Evolutionary conservation across 2,113 vertebrate genomes (phyloP), one percentile per base, ranked within the genome.

Genomic region (Corapipo altera): DNA sequence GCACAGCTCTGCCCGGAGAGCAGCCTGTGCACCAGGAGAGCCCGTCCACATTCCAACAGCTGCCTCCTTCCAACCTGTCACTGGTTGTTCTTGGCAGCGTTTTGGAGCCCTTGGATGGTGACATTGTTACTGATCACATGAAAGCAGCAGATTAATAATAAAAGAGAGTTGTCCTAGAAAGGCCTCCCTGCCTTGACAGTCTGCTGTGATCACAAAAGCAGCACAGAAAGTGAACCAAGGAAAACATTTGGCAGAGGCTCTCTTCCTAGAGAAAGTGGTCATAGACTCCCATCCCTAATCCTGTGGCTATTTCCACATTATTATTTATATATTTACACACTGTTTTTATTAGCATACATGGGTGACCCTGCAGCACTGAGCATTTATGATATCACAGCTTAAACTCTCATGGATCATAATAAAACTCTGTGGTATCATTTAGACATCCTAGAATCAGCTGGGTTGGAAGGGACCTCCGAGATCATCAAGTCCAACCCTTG

Each of bases 71-170:
- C 44, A 67, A 9, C 35, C 80, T 78, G 43, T 35, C 37, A 15
- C 1, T 33, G 75, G 35, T 80, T 54, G 32, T 55, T 93, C 55
- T 19, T 67, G 83, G 80, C 77, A 78, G 52, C 5, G 0, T 52
- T 91, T 82, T 86, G 48, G 70, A 65, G 82, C 72, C 1, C 1
- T 13, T 4, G 20, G 73, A 5, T 43, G 71, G 72, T 88, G 89
- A 55, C 10, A 9, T 48, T 54, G 23, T 73, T 64, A n/a, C 27
- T 59, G 73, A 69, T 79, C 62, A 73, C 0, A 1, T 67, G 87
- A n/a, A 72, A 88, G 32, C 41, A 85, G 4, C 28, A 39, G 61
- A 87, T 95, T 16, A 92, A 92, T 95, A 88, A 85, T 91, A 16
- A 54, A 67, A 46, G 20, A 52, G 48, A 32, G 23, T 44, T 92